A percentile compares a stretch with the other conserved stretches of the same genome.
These are phyloP conservation scores for Trissolcus japonicus DNA, from an alignment of 2,888 invertebrate species.

Conservation along the genomic window DNA sequence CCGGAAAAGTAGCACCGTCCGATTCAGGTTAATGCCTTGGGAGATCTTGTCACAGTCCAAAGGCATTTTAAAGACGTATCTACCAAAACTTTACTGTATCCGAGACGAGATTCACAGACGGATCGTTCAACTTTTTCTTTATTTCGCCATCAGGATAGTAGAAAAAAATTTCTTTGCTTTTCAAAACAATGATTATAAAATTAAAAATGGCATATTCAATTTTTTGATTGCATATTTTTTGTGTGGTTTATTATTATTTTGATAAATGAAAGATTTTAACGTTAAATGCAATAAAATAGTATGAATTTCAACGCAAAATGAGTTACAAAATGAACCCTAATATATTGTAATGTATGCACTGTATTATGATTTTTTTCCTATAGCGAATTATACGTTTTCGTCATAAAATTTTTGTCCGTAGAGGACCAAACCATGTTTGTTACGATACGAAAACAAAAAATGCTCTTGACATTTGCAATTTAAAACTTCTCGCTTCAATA, in stretches of 20 bases:
- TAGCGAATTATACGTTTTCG: slow-evolving; percentile 6
- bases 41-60: slow-evolving; percentile 41
- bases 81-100: slow-evolving; percentile 17
- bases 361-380: slow-evolving; percentile 1
- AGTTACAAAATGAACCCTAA: neutral
- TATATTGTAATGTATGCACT: slow-evolving; percentile 11
- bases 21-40: slow-evolving; percentile 47
- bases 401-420: slow-evolving; percentile 3
- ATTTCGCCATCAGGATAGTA: too few relatives aligned
- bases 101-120: too few relatives aligned
- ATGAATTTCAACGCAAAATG: neutral
- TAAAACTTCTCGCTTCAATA: slow-evolving; percentile 18
- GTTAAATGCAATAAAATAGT: too few relatives aligned
- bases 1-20: slow-evolving; percentile 51
- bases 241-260: too few relatives aligned
- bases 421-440: neutral
- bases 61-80: slow-evolving; percentile 21
- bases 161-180: too few relatives aligned
- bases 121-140: too few relatives aligned
- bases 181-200: too few relatives aligned
- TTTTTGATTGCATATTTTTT: too few relatives aligned
- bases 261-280: too few relatives aligned
- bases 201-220: too few relatives aligned
- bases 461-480: slow-evolving; percentile 17
- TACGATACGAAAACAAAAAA: slow-evolving; percentile 3